Base-by-base conservation (phyloP, 2,113 vertebrate genomes). In the Sisor rabdophorus region DNA sequence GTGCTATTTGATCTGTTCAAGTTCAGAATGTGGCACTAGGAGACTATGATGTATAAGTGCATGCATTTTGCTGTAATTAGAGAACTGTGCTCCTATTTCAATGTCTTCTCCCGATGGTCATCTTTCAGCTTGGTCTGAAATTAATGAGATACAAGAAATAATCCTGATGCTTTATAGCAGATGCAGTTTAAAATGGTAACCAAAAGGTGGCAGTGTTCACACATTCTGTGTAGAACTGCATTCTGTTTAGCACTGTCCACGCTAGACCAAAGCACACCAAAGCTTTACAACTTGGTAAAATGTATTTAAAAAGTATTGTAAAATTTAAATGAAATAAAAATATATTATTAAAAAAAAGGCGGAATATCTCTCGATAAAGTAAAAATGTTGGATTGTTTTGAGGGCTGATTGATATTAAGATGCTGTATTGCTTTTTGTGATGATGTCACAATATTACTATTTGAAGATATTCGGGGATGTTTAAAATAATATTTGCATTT, bases 181-280 rank as follows among this genome's bases (percentile, higher is more conserved):
- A 2, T 73, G 65, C 65, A 80, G 52, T 80, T 78, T 40, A n/a
- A n/a, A 20, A 13, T 2, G n/a, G 26, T 73, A 52, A 30, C 82
- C 91, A 89, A 79, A 76, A 90, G 91, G 83, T 88, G 91, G 89
- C 90, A 91, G 86, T 90, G 84, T 74, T 60, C 78, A 64, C 86
- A 86, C 87, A 87, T 67, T n/a, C n/a, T n/a, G 63, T 65, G 76
- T 50, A 50, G 82, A 76, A 75, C 70, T 79, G 69, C 69, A 73
- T 61, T 68, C 60, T 56, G 32, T 58, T 64, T 58, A 77, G 63
- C 70, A 65, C 60, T 44, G 71, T 70, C 50, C 54, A 44, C 8
- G 56, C 73, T 61, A 68, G 68, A 82, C 72, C 69, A 73, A 79
- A 73, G 74, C 73, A 22, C 24, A 22, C 70, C 11, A 10, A 17